Conservation (phyloP, 23 tunicate genomes). For the Styela clava region DNA sequence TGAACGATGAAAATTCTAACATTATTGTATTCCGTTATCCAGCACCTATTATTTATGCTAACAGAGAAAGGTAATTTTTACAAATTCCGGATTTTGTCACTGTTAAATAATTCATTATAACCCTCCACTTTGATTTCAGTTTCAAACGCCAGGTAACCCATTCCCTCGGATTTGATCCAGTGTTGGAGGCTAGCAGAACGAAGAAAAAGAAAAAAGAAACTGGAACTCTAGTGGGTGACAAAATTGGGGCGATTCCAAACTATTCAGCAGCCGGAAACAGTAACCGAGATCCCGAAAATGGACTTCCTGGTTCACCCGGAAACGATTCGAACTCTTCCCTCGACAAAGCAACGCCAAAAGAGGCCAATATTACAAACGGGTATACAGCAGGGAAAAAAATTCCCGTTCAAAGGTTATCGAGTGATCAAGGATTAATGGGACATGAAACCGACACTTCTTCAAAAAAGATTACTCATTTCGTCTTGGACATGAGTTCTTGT, state of each 20-base stretch:
- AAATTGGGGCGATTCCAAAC: neutral
- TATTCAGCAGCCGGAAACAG: neutral
- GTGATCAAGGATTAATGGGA: neutral
- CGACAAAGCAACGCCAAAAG: neutral
- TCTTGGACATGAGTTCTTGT: slow-evolving; percentile 64
- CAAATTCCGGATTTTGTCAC: no score
- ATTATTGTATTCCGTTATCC: neutral
- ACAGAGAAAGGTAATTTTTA: slow-evolving; percentile 16
- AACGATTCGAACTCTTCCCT: neutral
- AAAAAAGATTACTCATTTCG: slow-evolving; percentile 6
- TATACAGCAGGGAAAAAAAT: neutral
- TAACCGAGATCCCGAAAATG: neutral
- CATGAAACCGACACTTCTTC: neutral
- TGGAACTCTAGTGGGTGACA: neutral
- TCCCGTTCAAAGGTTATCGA: neutral
- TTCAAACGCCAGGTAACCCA: neutral
- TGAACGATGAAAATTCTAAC: neutral
- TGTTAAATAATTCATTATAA: no score
- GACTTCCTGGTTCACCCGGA: neutral
- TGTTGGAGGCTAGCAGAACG: neutral
- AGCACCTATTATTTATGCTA: slow-evolving; percentile 13
- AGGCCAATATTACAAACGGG: neutral
- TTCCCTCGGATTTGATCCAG: neutral
- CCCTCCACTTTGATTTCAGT: no score
- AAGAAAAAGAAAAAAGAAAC: neutral